Evolutionary conservation across 2,888 invertebrate genomes (phyloP), one percentile per base, ranked within the genome.

Genomic region (Zygogramma bicolorata): DNA sequence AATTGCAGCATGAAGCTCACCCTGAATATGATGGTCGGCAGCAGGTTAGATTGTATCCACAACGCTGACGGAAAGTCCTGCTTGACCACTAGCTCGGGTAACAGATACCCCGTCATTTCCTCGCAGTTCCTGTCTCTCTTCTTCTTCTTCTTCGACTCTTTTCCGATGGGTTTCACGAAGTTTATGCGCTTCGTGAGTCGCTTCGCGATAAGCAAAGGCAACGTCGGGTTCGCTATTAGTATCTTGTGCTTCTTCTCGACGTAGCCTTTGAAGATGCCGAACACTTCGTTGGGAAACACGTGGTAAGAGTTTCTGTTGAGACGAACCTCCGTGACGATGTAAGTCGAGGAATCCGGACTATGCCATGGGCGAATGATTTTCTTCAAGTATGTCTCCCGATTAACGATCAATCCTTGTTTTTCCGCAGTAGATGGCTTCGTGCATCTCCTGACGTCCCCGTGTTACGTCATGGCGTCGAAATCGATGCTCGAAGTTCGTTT

Each of bases 281-380:
- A 91, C 1, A 90, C 88, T 0, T 88, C 85, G 1, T 89, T 90
- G 0, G 93, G 93, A 84, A 97, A 96, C 3, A 83, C 77, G 15
- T 93, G 93, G 4, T 85, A 65, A 0, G 96, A 93, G 3, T 88
- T 92, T 82, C 92, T 84, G 77, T 94, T 89, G 8, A 90, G 88
- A 49, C 92, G 89, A 5, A 72, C 72, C 80, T 91, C 88, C 0
- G 93, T 91, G 0, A 95, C 94, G 27, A 95, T 87, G 83, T 94
- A 94, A 22, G 62, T 65, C 1, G 71, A 15, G 0, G 63, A 13
- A 42, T 71, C 75, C 15, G 71, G 40, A 3, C 49, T 29, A 85
- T 98, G 98, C 92, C 95, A 96, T 0, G 98, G 98, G 72, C 93
- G 92, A 0, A 99, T 94, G 0, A 99, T 92, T 53, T 91, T 90